These are phyloP conservation scores for Eptatretus atami DNA, from an alignment of 2,797 vertebrate genomes.

Conservation along the genomic window DNA sequence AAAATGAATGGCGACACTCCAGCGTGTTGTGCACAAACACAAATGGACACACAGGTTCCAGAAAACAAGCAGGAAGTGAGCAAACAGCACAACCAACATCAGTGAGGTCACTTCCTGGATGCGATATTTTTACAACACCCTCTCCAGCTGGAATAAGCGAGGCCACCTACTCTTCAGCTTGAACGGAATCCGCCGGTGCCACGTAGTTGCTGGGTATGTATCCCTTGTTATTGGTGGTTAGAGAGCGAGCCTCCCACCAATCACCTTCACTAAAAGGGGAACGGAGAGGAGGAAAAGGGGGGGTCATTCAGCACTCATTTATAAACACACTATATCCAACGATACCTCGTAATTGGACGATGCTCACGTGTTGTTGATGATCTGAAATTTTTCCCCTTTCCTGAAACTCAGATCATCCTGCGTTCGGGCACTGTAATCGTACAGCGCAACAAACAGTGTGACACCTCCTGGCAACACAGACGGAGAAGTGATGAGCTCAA, in stretches of 20 bases:
- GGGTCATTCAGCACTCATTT: not conserved
- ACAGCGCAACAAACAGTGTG: constrained; percentile 55
- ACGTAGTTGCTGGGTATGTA: constrained; percentile 93
- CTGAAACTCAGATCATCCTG: constrained; percentile 58
- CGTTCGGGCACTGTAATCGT: constrained; percentile 65
- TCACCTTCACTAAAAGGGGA: constrained; percentile 39
- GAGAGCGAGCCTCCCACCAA: constrained; percentile 85
- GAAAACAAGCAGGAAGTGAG: no score
- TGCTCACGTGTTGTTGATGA: constrained; percentile 73
- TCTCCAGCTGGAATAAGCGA: not conserved
- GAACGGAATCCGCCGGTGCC: constrained; percentile 75
- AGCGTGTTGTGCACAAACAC: no score
- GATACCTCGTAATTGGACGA: not conserved
- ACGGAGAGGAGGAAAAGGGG: no score
- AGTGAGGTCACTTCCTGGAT: no score
- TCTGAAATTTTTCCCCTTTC: constrained; percentile 88
- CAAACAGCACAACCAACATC: no score
- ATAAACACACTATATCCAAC: not conserved
- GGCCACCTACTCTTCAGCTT: constrained; percentile 54
- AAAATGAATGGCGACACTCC: no score
- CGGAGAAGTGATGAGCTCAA: no score
- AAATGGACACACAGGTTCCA: no score
- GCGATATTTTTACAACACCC: not conserved
- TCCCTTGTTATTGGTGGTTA: constrained; percentile 47
- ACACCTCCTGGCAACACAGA: constrained; percentile 21